phyloP scores from a whole-genome alignment of 64 coral and sea anemone genomes.

The Montipora capricornis region DNA sequence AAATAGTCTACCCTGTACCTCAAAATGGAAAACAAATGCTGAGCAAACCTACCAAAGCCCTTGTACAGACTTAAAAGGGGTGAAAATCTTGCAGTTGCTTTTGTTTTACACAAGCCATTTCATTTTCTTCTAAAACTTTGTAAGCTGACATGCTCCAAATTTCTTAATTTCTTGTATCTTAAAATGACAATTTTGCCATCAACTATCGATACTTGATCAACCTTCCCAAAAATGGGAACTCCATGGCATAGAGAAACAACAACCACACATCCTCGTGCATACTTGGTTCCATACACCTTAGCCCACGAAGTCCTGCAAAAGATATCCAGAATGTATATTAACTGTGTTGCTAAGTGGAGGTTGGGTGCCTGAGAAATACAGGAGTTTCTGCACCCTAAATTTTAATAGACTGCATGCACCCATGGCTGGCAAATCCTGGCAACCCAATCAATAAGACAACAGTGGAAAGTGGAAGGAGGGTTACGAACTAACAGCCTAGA shows the following conservation, averaged over 20 bases:
- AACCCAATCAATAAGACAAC: too few relatives aligned
- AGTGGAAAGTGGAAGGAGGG: too few relatives aligned
- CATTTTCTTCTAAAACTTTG: conserved; percentile 29
- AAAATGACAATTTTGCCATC: conserved; percentile 47
- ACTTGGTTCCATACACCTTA: conserved; percentile 65
- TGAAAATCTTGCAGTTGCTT: conserved; percentile 28
- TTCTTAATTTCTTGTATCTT: conserved; percentile 12
- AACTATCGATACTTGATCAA: conserved; percentile 55
- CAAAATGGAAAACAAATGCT: conserved; percentile 15
- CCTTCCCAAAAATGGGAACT: conserved; percentile 57
- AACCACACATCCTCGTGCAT: conserved; percentile 9
- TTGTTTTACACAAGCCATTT: conserved; percentile 17
- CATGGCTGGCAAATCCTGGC: too few relatives aligned
- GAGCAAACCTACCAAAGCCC: conserved; percentile 33
- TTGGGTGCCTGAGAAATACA: too few relatives aligned
- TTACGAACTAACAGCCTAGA: too few relatives aligned
- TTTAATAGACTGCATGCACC: too few relatives aligned
- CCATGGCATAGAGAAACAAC: conserved; percentile 43
- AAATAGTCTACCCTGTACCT: conserved; percentile 43
- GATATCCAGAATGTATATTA: too few relatives aligned
- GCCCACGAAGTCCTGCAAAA: conserved; percentile 40
- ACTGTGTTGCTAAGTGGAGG: too few relatives aligned
- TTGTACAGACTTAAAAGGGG: conserved; percentile 20
- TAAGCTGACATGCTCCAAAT: conserved; percentile 28
- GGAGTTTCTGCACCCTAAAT: too few relatives aligned